phyloP scores from a whole-genome alignment of 2,113 vertebrate genomes.

The Cettia cetti region DNA sequence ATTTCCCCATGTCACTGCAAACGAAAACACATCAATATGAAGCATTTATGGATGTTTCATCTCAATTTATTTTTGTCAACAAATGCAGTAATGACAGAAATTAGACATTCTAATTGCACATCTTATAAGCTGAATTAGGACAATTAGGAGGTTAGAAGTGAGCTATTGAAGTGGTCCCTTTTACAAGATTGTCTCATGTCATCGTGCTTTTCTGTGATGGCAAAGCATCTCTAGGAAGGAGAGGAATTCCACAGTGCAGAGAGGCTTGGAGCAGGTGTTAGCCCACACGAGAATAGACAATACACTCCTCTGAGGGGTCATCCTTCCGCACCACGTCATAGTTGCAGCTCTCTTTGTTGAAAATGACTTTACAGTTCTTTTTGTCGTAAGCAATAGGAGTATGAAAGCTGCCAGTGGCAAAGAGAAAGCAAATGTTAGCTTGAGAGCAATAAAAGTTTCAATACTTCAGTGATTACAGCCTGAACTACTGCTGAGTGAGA shows the following conservation, averaged over 20 bases:
- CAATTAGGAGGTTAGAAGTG: not conserved
- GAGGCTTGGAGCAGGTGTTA: not conserved
- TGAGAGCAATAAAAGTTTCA: not conserved
- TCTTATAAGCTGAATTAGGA: not conserved
- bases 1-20: not conserved
- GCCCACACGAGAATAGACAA: not conserved
- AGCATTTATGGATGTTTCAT: not conserved
- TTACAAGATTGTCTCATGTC: not conserved
- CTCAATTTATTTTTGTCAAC: not conserved
- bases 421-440: not conserved
- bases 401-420: not conserved
- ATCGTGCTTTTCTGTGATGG: not conserved
- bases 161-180: not conserved
- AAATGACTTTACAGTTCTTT: not conserved
- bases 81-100: not conserved
- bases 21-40: not conserved
- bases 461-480: not conserved
- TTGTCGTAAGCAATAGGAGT: accelerated
- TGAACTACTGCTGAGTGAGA: not conserved
- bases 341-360: not conserved
- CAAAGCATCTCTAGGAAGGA: not conserved
- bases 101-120: not conserved
- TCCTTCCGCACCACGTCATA: not conserved
- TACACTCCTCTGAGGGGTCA: not conserved
- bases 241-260: not conserved